Conservation (phyloP, 1,140 invertebrate genomes). For the Globodera rostochiensis region DNA sequence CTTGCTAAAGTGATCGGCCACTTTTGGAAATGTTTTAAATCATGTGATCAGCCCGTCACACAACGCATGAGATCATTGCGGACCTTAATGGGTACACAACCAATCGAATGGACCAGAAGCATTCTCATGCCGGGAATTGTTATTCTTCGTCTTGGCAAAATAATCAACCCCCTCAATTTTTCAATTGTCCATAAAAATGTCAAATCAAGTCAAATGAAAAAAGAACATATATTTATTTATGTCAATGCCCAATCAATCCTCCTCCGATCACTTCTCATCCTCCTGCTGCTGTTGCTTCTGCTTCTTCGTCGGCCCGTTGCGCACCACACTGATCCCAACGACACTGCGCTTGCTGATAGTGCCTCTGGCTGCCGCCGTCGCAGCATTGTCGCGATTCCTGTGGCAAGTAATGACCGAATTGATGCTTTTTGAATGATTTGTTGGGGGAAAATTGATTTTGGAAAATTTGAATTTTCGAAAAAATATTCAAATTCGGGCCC, state of each 20-base stretch:
- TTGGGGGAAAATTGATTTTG: too few species aligned
- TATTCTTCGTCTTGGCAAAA: constrained; percentile 14
- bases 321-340: constrained; percentile 8
- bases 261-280: background rate
- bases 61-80: background rate
- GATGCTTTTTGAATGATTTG: too few species aligned
- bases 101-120: background rate
- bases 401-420: too few species aligned
- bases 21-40: too few species aligned
- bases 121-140: constrained; percentile 5
- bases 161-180: background rate
- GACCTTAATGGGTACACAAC: constrained; percentile 8
- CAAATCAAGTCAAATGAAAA: background rate
- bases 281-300: background rate
- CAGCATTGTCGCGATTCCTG: too few species aligned
- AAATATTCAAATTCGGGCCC: too few species aligned
- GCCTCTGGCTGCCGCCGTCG: too few species aligned
- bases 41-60: too few species aligned
- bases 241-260: background rate
- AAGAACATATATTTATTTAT: background rate
- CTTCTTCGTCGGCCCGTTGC: background rate
- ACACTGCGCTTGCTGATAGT: background rate
- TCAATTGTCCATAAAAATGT: background rate
- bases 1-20: too few species aligned
- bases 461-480: too few species aligned